Evolutionary conservation across 1,140 invertebrate species (phyloP).

Genomic region (Cydia pomonella): DNA sequence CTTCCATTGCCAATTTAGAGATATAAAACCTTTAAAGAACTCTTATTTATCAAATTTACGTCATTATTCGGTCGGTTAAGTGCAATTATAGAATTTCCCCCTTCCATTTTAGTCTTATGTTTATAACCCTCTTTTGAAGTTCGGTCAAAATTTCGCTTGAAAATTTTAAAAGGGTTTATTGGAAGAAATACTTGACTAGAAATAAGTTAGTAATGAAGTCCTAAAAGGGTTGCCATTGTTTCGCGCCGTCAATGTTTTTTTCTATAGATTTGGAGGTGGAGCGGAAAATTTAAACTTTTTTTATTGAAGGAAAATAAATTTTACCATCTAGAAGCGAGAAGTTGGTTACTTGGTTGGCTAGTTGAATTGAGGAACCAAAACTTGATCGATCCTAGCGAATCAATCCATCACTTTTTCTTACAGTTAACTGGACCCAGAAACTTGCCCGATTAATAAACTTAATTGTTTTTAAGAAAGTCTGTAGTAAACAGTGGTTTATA

Average conservation of each 20-base stretch:
- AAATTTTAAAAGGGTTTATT: conserved; percentile 8
- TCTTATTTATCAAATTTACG: conserved; percentile 2
- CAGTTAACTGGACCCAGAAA: no score
- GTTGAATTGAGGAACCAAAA: no score
- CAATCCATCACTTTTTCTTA: no score
- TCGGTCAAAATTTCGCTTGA: neutral
- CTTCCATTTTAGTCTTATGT: neutral
- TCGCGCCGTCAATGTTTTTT: neutral
- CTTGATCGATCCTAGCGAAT: no score
- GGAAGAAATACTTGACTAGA: conserved; percentile 1
- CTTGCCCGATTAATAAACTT: no score
- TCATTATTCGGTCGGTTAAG: neutral
- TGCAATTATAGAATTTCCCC: conserved; percentile 23
- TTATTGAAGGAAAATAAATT: neutral
- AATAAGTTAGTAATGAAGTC: conserved; percentile 5
- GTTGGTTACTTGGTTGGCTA: no score
- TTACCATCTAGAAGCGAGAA: neutral
- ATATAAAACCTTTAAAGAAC: neutral
- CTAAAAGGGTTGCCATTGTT: conserved; percentile 4
- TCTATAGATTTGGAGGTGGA: neutral
- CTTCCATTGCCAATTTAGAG: neutral
- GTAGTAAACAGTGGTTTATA: no score
- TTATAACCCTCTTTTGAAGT: conserved; percentile 8
- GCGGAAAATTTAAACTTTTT: neutral
- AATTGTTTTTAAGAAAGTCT: no score